Evolutionary conservation across 2,888 invertebrate species (phyloP), one percentile per base, ranked within the genome.

Genomic region (Elgonia sp.): DNA sequence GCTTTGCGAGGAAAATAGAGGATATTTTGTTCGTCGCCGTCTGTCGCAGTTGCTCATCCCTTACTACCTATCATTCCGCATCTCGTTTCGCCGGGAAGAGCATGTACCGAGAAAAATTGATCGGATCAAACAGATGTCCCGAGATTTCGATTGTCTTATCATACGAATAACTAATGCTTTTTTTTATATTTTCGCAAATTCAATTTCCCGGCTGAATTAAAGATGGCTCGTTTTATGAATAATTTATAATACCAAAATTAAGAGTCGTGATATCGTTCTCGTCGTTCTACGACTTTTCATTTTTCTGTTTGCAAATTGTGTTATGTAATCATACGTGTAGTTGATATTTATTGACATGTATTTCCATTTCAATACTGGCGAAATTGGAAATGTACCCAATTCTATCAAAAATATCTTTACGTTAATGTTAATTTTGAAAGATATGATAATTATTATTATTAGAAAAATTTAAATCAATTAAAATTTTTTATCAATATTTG

Each of bases 21-120:
- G 76, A 80, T 62, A 84, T 83, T 87, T 87, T 84, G 83, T 79
- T 87, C 77, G 39, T n/a, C 69, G 65, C 60, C 60, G 69, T 67
- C 79, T 65, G 67, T 83, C 83, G 72, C 60, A 83, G 73, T 83
- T 79, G 70, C 79, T 87, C 76, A 79, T 69, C 79, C 79, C 83
- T 87, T 82, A 77, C 29, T 39, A 65, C 82, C 60, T 79, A 82
- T 87, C 87, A 87, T 77, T 72, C 77, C 46, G 14, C 70, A 82
- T 83, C 84, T 60, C 69, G 12, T 69, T 70, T 80, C 72, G 50
- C 73, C 21, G 20, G 62, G 29, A 62, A 70, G 20, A 76, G 39
- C 81, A 72, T 76, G 69, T 75, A 80, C 63, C 46, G 70, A 84
- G 84, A 87, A 87, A 87, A 87, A 87, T 84, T 80, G 69, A 87